Evolutionary conservation across 1,140 invertebrate species (phyloP), one percentile per base, ranked within the genome.

Genomic region (Trichogramma pretiosum): DNA sequence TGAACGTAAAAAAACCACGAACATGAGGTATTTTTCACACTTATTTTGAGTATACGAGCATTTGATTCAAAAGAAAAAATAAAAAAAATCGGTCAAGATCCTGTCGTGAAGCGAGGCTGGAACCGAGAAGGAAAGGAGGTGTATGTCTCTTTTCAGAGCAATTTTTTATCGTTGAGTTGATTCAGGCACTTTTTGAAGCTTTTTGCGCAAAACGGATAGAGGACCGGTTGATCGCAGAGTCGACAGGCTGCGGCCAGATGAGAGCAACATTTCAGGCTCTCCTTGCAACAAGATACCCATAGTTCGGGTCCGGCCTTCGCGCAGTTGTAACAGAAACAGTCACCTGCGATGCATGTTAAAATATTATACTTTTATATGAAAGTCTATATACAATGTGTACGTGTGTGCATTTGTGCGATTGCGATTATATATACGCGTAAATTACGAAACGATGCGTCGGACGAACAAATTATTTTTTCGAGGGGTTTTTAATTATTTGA

Each of bases 281-380:
- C 64, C 21, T 61, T 60, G 33, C 71, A 74, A 44, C 71, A 74
- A 0, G 64, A 62, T 17, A 68, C 60, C 71, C 71, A 74, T 26
- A 67, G 56, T 23, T 68, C 67, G 3, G 70, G 62, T n/a, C 62
- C 66, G 5, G 60, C 63, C 11, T 58, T 48, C 4, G 69, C 61
- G 52, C 71, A 74, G 52, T 64, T 68, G 50, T 67, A 61, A 53
- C 71, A 74, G 48, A 65, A 69, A 46, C 71, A 74, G 51, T 72
- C 68, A 19, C 70, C 71, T 72, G 46, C 23, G 26, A n/a, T n/a
- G n/a, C 22, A 17, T 16, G 16, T 1, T 22, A 21, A 5, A 10
- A 9, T 28, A 9, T 9, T 13, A 7, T 28, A 9, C 13, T 13
- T 1, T 28, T 28, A 9, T 28, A 9, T 13, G 13, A 7, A 13